These are phyloP conservation scores for Latrodectus geometricus DNA, from an alignment of 1,140 invertebrate genomes.

Conservation along the genomic window DNA sequence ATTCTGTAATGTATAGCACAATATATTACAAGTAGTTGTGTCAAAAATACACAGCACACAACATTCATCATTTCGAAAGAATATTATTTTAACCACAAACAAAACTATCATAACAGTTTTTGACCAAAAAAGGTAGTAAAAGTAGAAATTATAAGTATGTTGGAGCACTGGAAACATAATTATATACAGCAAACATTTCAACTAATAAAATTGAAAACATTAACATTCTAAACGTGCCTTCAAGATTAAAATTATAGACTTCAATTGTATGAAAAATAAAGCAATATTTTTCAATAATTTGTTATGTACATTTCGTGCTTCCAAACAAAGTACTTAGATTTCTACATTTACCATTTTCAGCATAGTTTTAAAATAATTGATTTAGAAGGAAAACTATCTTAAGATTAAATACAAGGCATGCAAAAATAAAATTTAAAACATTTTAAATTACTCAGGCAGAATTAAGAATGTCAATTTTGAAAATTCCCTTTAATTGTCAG, in stretches of 20 bases:
- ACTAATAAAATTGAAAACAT: not conserved
- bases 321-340: slow-evolving; percentile 20
- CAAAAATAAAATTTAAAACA: slow-evolving; percentile 16
- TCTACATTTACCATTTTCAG: slow-evolving; percentile 51
- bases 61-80: slow-evolving; percentile 21
- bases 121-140: slow-evolving; percentile 44
- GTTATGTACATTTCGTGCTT: not conserved
- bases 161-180: not conserved
- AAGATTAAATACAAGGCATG: slow-evolving; percentile 17
- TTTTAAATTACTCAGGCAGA: slow-evolving; percentile 18
- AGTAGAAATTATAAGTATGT: slow-evolving; percentile 20
- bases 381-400: slow-evolving; percentile 2
- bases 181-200: slow-evolving; percentile 9
- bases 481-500: too few species aligned
- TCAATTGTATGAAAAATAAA: slow-evolving; percentile 46
- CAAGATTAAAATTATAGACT: not conserved
- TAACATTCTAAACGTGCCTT: too few species aligned
- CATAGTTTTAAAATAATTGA: too few species aligned
- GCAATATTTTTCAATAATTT: slow-evolving; percentile 34
- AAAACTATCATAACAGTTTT: not conserved
- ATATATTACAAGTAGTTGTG: slow-evolving; percentile 56
- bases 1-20: slow-evolving; percentile 57
- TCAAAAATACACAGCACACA: slow-evolving; percentile 31
- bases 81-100: slow-evolving; percentile 4
- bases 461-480: too few species aligned